These are phyloP conservation scores for Myioborus miniatus DNA, from an alignment of 2,797 vertebrate genomes.

Conservation along the genomic window DNA sequence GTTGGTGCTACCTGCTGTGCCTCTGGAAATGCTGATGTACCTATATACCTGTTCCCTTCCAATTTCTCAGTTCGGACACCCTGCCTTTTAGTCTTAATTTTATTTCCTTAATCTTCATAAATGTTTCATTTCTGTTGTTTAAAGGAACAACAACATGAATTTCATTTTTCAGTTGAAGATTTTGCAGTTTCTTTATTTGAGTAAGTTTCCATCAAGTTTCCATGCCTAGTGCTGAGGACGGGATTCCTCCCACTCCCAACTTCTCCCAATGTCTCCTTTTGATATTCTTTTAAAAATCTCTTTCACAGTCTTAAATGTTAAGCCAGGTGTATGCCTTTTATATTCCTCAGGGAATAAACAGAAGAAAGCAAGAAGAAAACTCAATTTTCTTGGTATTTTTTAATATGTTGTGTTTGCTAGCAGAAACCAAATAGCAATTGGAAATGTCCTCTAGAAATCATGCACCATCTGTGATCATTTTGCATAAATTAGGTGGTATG, in stretches of 20 bases:
- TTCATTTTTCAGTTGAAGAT: not conserved
- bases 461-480: not conserved
- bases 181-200: not conserved
- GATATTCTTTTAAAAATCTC: accelerated
- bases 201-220: not conserved
- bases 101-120: not conserved
- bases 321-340: not conserved
- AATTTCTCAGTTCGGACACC: not conserved
- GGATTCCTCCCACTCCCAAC: not conserved
- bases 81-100: not conserved
- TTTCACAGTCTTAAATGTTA: not conserved
- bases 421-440: not conserved
- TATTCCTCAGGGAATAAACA: not conserved
- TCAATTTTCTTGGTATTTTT: not conserved
- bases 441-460: not conserved
- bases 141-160: not conserved
- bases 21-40: not conserved
- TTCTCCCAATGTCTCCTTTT: not conserved
- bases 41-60: not conserved
- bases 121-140: not conserved
- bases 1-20: not conserved
- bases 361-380: not conserved
- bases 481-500: not conserved
- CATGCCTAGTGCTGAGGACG: not conserved
- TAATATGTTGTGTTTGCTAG: not conserved